These are phyloP conservation scores for Ericerus pela DNA, from an alignment of 1,140 invertebrate species.

Conservation along the genomic window DNA sequence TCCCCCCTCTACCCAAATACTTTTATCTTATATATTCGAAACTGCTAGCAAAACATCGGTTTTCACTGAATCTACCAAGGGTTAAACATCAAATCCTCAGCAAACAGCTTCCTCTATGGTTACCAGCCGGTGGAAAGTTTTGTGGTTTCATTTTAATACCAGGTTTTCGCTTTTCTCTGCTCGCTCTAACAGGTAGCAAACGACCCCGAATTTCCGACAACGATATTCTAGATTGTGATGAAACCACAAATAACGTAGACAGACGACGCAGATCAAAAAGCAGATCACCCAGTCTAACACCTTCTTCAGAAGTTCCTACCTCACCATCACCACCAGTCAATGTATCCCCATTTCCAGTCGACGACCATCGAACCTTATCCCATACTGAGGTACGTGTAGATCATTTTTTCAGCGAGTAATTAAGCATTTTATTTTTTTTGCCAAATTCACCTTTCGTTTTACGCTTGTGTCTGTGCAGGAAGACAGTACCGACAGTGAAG, in stretches of 20 bases:
- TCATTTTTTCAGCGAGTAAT: background rate
- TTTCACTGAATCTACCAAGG: no score
- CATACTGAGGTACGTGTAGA: constrained; percentile 16
- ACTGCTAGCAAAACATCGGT: no score
- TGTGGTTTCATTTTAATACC: no score
- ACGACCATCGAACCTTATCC: constrained; percentile 16
- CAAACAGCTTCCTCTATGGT: no score
- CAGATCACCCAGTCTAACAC: constrained; percentile 17
- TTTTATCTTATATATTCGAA: no score
- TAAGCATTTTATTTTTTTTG: background rate
- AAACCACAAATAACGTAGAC: constrained; percentile 30
- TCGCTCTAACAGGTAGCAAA: constrained; percentile 36
- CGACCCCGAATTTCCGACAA: constrained; percentile 36
- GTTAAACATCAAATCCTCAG: no score
- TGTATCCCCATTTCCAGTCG: constrained; percentile 6
- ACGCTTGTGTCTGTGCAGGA: constrained; percentile 17
- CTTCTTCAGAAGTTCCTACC: constrained; percentile 10
- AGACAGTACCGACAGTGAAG: constrained; percentile 25
- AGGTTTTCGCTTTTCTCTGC: no score
- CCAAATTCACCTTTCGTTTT: background rate
- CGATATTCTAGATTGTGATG: constrained; percentile 30
- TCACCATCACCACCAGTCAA: constrained; percentile 8
- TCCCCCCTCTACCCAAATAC: no score
- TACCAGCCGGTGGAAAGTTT: no score
- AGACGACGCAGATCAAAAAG: constrained; percentile 14